Evolutionary conservation across 2,113 vertebrate genomes (phyloP).

Genomic region (Oreochromis aureus): DNA sequence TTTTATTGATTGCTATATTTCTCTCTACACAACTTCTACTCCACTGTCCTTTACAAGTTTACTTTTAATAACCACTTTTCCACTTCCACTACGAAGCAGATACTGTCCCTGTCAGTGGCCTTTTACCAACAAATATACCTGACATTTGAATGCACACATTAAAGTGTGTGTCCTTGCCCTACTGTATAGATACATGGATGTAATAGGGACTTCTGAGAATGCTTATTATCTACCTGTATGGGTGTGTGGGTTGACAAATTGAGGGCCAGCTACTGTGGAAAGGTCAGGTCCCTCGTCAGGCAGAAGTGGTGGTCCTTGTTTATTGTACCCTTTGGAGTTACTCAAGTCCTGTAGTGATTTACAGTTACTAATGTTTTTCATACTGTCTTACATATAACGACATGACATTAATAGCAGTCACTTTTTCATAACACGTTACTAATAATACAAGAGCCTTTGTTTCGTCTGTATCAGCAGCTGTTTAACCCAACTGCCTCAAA

Average conservation of each 20-base stretch:
- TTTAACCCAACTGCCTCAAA: not conserved
- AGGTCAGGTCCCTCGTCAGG: conserved; percentile 26
- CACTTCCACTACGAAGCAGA: not conserved
- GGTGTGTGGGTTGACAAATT: conserved; percentile 20
- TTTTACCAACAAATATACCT: conserved; percentile 10
- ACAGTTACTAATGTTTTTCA: not conserved
- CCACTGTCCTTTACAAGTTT: not conserved
- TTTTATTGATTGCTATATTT: not conserved
- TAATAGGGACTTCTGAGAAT: conserved; percentile 11
- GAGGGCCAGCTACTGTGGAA: conserved; percentile 15
- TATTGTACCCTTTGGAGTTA: not conserved
- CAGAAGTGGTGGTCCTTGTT: not conserved
- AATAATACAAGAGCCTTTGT: not conserved
- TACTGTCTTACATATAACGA: not conserved
- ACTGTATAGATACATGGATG: not conserved
- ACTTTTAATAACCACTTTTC: not conserved
- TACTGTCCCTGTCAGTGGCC: not conserved
- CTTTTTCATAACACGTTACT: not conserved
- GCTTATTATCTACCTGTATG: conserved; percentile 26
- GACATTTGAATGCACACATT: conserved; percentile 26
- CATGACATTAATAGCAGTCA: not conserved
- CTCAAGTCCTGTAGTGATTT: not conserved
- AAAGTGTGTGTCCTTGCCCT: not conserved
- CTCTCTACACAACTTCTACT: not conserved
- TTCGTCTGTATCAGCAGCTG: not conserved